Base-by-base conservation (phyloP, 2,797 vertebrate genomes). In the Tympanoctomys barrerae region DNA sequence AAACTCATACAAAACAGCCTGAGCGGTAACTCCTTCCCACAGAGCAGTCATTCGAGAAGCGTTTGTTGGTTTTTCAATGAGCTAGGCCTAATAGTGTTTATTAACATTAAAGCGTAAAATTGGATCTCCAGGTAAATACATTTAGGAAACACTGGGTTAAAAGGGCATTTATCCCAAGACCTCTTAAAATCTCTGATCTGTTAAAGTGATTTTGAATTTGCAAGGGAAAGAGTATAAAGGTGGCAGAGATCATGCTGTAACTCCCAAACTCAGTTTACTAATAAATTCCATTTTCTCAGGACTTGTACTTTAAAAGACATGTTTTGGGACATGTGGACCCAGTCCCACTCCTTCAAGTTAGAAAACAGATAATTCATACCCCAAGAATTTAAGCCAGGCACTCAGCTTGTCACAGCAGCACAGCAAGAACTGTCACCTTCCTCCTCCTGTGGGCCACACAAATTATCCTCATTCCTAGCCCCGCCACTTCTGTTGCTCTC, bases 101-200 rank as follows among this genome's bases (percentile, higher is more conserved):
- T 82, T 94, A 96, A 97, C 94, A 39, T 77, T 84, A 62, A 83
- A 68, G 89, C 64, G 83, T 94, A 90, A 96, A 97, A 95, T 70
- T 92, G 83, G 81, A 92, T 96, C 92, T 92, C 39, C n/a, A 68
- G 91, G 95, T 89, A 89, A 95, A 96, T 39, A 83, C 79, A 87
- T 77, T 57, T 96, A 71, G 68, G 71, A 96, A 89, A 90, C 4
- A n/a, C 84, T 90, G 78, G 64, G 33, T 85, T 93, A 94, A 95
- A 59, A 36, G 70, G 33, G 24, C 39, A 73, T 91, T 92, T 64
- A 82, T 28, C 66, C 46, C 75, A 70, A 80, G 78, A 93, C 12
- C 42, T 84, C 66, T 95, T 82, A 79, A 61, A 90, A 84, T 28
- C 80, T 93, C 91, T 83, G 64, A 89, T 64, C 82, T 19, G 42